Base-by-base conservation (phyloP, 2,113 vertebrate genomes). In the Microcebus griseorufus region DNA sequence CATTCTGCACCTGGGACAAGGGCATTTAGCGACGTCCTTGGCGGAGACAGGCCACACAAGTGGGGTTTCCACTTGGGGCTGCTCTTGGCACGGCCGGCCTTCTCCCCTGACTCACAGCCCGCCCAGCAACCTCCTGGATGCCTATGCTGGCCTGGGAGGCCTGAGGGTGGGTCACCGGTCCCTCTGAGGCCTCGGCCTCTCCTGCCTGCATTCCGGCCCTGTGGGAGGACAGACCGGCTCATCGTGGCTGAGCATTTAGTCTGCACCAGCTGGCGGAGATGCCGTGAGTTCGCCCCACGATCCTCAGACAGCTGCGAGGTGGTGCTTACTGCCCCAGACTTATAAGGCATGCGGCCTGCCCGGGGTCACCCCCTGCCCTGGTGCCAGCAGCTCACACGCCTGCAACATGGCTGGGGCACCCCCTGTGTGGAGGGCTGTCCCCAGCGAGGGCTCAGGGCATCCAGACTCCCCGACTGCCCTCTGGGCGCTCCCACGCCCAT, bases 241-340 rank as follows among this genome's bases (percentile, higher is more conserved):
- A 0, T 1, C 0, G 2, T 22, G 22, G 12, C 9, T 1, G 70
- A 42, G 42, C 34, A 11, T 9, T 1, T 1, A 12, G 11, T 11
- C 4, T 6, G 29, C 37, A 0, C 0, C 0, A 0, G 25, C 4
- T 0, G 3, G 73, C 23, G 14, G 32, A 22, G 22, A 6, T 0
- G 2, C 7, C 2, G 0, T 0, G 18, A 64, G 65, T 22, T 0
- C 1, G 48, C 10, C 32, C 0, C 42, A 16, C 16, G 0, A 29
- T 22, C 72, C 42, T 76, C 42, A 16, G 2, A 13, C 42, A 48
- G 16, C 73, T 48, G 3, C 23, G 37, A 48, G 42, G 42, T 48
- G 73, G n/a, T 0, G 14, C 64, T n/a, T 12, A 22, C 20, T 39
- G 37, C 10, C 9, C 11, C 2, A 0, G 37, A 72, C n/a, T 39